Conservation (phyloP, 2,888 invertebrate genomes). For the Sinopyrophorus schimmeli region DNA sequence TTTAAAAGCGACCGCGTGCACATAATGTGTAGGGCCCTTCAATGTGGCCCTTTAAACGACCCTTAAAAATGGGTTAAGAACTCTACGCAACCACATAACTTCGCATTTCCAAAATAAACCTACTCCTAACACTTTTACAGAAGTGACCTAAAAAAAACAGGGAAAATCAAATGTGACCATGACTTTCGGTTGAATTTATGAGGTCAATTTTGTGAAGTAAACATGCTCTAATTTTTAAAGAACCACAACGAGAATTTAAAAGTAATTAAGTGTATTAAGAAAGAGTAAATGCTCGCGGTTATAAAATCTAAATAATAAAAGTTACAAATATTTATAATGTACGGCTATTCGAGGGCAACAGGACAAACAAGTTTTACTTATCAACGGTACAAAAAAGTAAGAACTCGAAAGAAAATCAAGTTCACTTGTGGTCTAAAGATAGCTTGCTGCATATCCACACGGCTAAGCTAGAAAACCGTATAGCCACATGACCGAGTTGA, state of each 20-base stretch:
- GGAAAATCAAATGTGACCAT: slow-evolving; percentile 23
- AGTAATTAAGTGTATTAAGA: too few relatives aligned
- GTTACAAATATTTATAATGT: too few relatives aligned
- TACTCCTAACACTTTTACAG: background rate
- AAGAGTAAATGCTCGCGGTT: too few relatives aligned
- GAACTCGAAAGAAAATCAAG: slow-evolving; percentile 17
- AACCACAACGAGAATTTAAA: too few relatives aligned
- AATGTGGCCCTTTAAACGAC: slow-evolving; percentile 9
- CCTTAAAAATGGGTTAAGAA: slow-evolving; percentile 8
- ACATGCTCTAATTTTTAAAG: too few relatives aligned
- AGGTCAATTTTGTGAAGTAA: slow-evolving; percentile 31
- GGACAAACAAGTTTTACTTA: slow-evolving; percentile 12
- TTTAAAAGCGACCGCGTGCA: slow-evolving; percentile 1
- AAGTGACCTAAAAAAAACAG: slow-evolving; percentile 3
- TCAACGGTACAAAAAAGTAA: slow-evolving; percentile 21
- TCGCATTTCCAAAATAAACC: background rate
- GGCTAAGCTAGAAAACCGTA: slow-evolving; percentile 17
- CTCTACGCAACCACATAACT: background rate
- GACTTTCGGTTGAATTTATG: slow-evolving; percentile 21
- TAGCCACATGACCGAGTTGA: slow-evolving; percentile 46
- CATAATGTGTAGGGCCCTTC: slow-evolving; percentile 4
- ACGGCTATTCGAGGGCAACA: too few relatives aligned
- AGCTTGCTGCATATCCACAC: slow-evolving; percentile 9
- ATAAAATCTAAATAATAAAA: too few relatives aligned
- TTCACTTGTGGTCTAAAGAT: slow-evolving; percentile 26